A percentile compares a stretch with the other conserved stretches of the same genome.
phyloP scores from a whole-genome alignment of 1,140 invertebrate species.

The Listronotus bonariensis region DNA sequence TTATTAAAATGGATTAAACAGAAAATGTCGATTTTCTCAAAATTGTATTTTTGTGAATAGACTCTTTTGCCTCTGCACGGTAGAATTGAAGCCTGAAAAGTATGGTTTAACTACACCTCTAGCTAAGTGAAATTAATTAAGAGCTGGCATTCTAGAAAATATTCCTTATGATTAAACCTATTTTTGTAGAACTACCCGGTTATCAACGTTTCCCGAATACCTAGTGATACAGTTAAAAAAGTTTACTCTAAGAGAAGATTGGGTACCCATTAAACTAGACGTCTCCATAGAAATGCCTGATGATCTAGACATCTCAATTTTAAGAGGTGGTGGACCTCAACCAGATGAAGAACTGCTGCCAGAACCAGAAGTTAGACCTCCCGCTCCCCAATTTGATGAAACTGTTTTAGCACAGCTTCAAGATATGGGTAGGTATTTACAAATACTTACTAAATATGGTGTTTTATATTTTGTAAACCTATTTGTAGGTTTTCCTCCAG shows the following conservation, averaged over 20 bases:
- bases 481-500: slow-evolving; percentile 74
- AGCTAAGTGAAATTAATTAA: too few relatives aligned
- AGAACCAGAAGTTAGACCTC: slow-evolving; percentile 63
- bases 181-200: slow-evolving; percentile 71
- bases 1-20: too few relatives aligned
- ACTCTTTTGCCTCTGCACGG: too few relatives aligned
- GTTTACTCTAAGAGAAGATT: slow-evolving; percentile 89
- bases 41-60: too few relatives aligned
- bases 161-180: not conserved
- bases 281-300: slow-evolving; percentile 91
- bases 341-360: slow-evolving; percentile 82
- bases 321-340: slow-evolving; percentile 79
- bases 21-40: too few relatives aligned
- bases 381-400: slow-evolving; percentile 65
- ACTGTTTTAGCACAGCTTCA: slow-evolving; percentile 65
- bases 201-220: slow-evolving; percentile 91
- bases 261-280: slow-evolving; percentile 92
- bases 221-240: slow-evolving; percentile 95
- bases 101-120: too few relatives aligned
- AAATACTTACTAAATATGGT: too few relatives aligned
- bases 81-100: too few relatives aligned
- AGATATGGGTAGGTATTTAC: slow-evolving; percentile 54
- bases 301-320: slow-evolving; percentile 73
- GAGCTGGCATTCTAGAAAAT: too few relatives aligned
- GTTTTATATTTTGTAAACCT: slow-evolving; percentile 3